Conservation (phyloP, 2,888 invertebrate species). For the Pycnomerus fuliginosus region DNA sequence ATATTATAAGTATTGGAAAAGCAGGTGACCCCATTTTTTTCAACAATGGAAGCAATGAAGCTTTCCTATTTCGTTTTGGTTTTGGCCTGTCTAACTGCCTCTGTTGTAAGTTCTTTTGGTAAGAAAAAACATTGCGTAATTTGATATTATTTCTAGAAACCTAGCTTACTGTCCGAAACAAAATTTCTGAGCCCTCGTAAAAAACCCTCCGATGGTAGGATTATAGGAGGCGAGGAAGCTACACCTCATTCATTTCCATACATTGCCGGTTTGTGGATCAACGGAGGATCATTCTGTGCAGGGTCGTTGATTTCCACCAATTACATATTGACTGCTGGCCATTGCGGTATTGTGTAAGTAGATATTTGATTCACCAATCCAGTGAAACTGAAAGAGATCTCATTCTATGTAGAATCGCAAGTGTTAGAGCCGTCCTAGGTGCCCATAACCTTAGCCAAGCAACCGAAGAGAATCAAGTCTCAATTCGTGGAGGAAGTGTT, state of each 20-base stretch:
- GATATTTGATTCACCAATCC: constrained; percentile 1
- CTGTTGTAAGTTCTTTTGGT: too few species aligned
- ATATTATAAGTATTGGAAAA: too few species aligned
- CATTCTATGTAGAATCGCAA: constrained; percentile 18
- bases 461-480: constrained; percentile 26
- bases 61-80: too few species aligned
- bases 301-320: constrained; percentile 34
- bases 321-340: constrained; percentile 37
- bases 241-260: constrained; percentile 33
- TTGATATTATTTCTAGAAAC: too few species aligned
- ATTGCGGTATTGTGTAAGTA: constrained; percentile 36
- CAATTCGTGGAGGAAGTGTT: constrained; percentile 20
- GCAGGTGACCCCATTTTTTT: too few species aligned
- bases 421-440: constrained; percentile 34
- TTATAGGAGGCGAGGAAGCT: constrained; percentile 35
- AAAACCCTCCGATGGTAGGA: constrained; percentile 11
- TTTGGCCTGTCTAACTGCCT: too few species aligned
- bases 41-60: too few species aligned
- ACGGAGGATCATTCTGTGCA: constrained; percentile 32
- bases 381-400: too few species aligned
- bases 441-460: constrained; percentile 33
- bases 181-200: too few species aligned
- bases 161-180: too few species aligned
- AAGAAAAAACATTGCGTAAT: too few species aligned
- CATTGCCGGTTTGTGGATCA: constrained; percentile 32